Percentiles rank a stretch among this genome's conserved stretches.
Conservation (phyloP, 1,140 invertebrate species). For the Calosoma granatense region DNA sequence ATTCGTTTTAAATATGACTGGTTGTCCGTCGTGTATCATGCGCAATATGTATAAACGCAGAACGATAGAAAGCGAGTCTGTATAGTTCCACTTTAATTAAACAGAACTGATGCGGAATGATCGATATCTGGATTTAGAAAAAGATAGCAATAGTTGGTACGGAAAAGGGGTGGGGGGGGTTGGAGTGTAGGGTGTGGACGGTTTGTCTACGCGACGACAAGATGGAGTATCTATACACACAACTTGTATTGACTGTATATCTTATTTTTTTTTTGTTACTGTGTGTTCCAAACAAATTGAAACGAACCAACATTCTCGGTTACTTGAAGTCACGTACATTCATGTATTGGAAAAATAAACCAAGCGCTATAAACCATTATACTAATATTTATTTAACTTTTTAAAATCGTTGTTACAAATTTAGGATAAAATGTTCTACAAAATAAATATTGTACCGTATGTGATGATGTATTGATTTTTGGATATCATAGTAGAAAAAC, state of each 20-base stretch:
- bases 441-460: too few species aligned
- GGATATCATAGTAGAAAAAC: too few species aligned
- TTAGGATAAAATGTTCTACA: too few species aligned
- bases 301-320: not conserved
- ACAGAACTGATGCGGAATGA: not conserved
- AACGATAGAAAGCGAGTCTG: not conserved
- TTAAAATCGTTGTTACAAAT: too few species aligned
- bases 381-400: too few species aligned
- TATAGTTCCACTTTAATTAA: not conserved
- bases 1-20: not conserved
- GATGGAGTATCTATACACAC: too few species aligned
- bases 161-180: not conserved
- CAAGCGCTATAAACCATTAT: not conserved
- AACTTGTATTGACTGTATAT: not conserved
- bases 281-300: not conserved
- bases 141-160: not conserved
- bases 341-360: not conserved
- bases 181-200: not conserved
- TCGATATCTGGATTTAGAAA: not conserved
- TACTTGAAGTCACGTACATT: not conserved
- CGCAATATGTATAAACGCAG: not conserved
- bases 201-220: too few species aligned
- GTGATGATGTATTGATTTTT: too few species aligned
- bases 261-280: not conserved
- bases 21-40: not conserved